phyloP scores from a whole-genome alignment of 2,888 invertebrate species.

The Erpobdella octoculata region DNA sequence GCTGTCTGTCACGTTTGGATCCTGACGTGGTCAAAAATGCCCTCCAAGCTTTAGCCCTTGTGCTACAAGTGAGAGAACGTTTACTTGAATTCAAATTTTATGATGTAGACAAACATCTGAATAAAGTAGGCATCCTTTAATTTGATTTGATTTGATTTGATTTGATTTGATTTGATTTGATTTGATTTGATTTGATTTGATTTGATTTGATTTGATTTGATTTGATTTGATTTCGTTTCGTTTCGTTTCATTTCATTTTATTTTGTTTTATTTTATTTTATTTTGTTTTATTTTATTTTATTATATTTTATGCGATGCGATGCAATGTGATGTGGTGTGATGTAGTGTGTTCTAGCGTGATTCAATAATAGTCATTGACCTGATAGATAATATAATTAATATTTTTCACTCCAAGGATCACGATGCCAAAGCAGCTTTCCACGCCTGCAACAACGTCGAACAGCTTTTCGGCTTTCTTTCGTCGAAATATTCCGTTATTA shows the following conservation, averaged over 20 bases:
- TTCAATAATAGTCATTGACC: not conserved
- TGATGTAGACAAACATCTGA: no score
- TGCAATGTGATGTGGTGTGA: not conserved
- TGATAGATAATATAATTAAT: not conserved
- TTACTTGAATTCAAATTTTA: no score
- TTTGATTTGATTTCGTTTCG: no score
- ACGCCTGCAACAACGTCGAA: constrained; percentile 1
- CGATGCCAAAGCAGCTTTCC: not conserved
- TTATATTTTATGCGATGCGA: not conserved
- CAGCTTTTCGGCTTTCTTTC: not conserved
- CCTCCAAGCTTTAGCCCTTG: constrained; percentile 6
- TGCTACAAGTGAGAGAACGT: constrained; percentile 4
- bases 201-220: no score
- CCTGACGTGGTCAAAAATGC: constrained; percentile 22
- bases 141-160: not conserved
- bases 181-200: no score
- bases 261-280: no score
- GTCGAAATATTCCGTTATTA: not conserved
- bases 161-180: not conserved
- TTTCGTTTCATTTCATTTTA: no score
- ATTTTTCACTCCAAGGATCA: not conserved
- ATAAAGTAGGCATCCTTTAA: not conserved
- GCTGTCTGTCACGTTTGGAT: not conserved
- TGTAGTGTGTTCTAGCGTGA: not conserved
- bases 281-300: constrained; percentile 3